phyloP scores from a whole-genome alignment of 2,797 vertebrate species.

The Toxotes lorentzi region DNA sequence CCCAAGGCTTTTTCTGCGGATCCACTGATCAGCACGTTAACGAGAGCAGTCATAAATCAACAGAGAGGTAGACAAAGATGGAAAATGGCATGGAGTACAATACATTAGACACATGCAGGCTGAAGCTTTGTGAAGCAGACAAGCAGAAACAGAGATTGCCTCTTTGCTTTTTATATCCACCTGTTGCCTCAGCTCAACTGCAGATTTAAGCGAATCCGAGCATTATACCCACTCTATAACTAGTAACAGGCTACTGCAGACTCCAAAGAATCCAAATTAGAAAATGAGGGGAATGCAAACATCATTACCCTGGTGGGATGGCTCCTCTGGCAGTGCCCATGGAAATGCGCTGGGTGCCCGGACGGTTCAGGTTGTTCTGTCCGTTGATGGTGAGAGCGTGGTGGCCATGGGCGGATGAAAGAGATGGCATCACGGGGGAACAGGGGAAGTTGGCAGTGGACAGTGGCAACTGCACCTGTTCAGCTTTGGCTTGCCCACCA shows the following conservation, averaged over 20 bases:
- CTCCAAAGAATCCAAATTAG: slow-evolving; percentile 22
- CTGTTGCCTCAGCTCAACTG: slow-evolving; percentile 36
- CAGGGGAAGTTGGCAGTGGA: slow-evolving; percentile 82
- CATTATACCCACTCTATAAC: background rate
- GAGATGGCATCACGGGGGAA: slow-evolving; percentile 82
- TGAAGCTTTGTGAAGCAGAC: slow-evolving; percentile 55
- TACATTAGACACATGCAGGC: slow-evolving; percentile 41
- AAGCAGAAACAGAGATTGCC: slow-evolving; percentile 34
- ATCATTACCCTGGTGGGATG: slow-evolving; percentile 92
- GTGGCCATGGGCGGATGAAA: slow-evolving; percentile 79
- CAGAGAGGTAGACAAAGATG: slow-evolving; percentile 12
- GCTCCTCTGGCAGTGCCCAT: slow-evolving; percentile 87
- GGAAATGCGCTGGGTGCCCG: slow-evolving; percentile 89
- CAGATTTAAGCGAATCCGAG: slow-evolving; percentile 47
- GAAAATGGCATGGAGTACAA: slow-evolving; percentile 31
- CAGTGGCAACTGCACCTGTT: slow-evolving; percentile 82
- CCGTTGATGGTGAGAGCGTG: slow-evolving; percentile 87
- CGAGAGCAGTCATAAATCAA: slow-evolving; percentile 61
- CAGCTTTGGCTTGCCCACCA: slow-evolving; percentile 81
- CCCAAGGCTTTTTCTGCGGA: slow-evolving; percentile 48
- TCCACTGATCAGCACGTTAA: slow-evolving; percentile 62
- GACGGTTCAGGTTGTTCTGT: slow-evolving; percentile 97
- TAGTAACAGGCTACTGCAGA: slow-evolving; percentile 25
- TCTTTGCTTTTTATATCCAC: slow-evolving; percentile 50
- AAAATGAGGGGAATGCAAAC: slow-evolving; percentile 31